phyloP scores from a whole-genome alignment of 2,113 vertebrate species.

The Nycticorax nycticorax region DNA sequence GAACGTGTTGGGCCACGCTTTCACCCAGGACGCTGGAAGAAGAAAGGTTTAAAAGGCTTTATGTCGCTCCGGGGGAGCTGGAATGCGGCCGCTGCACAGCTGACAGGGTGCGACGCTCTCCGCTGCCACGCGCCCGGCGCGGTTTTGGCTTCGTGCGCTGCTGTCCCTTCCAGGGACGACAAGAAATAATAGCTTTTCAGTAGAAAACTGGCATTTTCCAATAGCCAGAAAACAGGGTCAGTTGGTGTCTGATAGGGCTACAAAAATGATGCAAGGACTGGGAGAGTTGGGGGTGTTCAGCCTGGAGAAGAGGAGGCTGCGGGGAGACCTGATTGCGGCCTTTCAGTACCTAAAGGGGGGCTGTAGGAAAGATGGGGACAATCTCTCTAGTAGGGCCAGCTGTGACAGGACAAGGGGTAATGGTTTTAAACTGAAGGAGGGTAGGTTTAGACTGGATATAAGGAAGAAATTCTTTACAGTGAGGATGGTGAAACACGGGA shows the following conservation, averaged over 20 bases:
- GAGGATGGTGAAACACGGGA: too few species aligned
- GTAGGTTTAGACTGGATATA: too few species aligned
- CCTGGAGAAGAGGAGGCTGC: too few species aligned
- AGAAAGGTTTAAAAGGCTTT: neutral
- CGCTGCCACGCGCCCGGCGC: rapidly evolving
- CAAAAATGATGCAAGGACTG: too few species aligned
- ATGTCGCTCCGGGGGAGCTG: neutral
- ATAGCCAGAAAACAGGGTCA: neutral
- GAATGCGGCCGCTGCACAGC: neutral
- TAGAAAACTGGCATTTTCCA: neutral
- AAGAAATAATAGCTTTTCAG: neutral
- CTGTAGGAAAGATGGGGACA: too few species aligned
- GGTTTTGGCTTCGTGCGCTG: neutral
- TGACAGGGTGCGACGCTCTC: rapidly evolving
- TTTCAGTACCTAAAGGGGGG: too few species aligned
- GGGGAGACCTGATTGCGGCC: too few species aligned
- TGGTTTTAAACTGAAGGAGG: too few species aligned
- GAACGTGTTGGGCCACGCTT: rapidly evolving
- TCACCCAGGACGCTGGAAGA: neutral
- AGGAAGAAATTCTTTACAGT: too few species aligned
- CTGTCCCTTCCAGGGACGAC: neutral
- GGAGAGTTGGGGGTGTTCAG: too few species aligned
- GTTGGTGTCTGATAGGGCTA: rapidly evolving
- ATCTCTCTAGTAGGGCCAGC: too few species aligned
- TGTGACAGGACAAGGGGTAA: too few species aligned